A percentile compares a stretch with the other conserved stretches of the same genome.
Evolutionary conservation across 2,888 invertebrate species (phyloP).

Genomic region (Sclerodermus sp.): DNA sequence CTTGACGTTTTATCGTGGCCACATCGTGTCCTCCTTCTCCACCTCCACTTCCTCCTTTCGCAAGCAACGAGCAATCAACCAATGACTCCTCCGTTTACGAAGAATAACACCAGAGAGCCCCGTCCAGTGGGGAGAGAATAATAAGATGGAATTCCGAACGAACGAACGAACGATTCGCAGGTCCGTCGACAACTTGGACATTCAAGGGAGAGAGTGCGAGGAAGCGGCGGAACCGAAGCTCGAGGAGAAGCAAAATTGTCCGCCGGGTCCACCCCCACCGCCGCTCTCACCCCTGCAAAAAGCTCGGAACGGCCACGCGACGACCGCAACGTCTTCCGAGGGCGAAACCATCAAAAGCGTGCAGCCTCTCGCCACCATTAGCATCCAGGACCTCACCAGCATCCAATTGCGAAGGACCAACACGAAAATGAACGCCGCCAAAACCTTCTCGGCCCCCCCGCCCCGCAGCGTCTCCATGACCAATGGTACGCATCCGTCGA

Average conservation of each 20-base stretch:
- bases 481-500: too few species aligned
- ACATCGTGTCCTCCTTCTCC: too few species aligned
- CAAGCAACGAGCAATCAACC: too few species aligned
- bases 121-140: too few species aligned
- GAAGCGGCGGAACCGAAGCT: conserved; percentile 14
- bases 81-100: too few species aligned
- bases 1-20: too few species aligned
- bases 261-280: conserved; percentile 61
- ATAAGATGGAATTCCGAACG: too few species aligned
- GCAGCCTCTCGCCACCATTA: conserved; percentile 84
- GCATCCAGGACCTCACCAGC: conserved; percentile 83
- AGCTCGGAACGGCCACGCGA: not conserved
- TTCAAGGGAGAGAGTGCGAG: conserved; percentile 41
- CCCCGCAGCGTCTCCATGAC: conserved; percentile 73
- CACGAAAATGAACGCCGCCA: conserved; percentile 70
- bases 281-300: conserved; percentile 51
- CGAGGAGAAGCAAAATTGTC: conserved; percentile 25
- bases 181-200: conserved; percentile 55
- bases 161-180: too few species aligned
- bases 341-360: conserved; percentile 49
- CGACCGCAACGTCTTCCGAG: not conserved
- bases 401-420: conserved; percentile 78
- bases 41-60: too few species aligned
- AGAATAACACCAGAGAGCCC: too few species aligned
- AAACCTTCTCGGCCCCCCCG: conserved; percentile 81